A percentile compares a stretch with the other conserved stretches of the same genome.
phyloP scores from a whole-genome alignment of 2,113 vertebrate species.

The Pseudopipra pipra region DNA sequence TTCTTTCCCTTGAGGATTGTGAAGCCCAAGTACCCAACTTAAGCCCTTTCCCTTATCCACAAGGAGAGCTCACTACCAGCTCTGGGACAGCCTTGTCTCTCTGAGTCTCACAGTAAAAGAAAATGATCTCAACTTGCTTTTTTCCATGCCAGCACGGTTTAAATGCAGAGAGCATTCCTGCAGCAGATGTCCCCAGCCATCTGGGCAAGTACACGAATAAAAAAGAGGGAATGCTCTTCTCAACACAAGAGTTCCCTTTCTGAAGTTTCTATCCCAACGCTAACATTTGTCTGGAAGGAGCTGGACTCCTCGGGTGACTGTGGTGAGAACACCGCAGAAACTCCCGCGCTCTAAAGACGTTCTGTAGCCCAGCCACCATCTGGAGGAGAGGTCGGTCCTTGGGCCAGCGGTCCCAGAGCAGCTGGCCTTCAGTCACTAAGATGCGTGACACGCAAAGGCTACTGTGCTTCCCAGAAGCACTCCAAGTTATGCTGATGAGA shows the following conservation, averaged over 20 bases:
- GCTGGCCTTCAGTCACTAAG: neutral
- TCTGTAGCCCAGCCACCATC: neutral
- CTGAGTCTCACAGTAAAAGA: neutral
- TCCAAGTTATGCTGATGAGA: neutral
- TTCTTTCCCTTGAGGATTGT: neutral
- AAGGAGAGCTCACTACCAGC: neutral
- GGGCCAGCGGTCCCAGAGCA: neutral
- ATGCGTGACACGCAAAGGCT: rapidly evolving
- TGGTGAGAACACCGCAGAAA: neutral
- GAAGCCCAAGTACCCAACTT: neutral
- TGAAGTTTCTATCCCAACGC: neutral
- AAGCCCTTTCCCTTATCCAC: neutral
- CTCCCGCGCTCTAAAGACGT: neutral
- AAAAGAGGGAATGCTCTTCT: neutral
- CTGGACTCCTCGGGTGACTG: neutral
- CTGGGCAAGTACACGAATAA: neutral
- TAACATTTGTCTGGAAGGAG: neutral
- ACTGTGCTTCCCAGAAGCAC: neutral
- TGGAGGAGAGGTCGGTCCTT: neutral
- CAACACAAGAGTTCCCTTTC: neutral
- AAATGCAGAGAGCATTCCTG: neutral
- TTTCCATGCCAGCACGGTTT: neutral
- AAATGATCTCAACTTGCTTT: neutral
- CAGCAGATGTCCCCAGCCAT: neutral
- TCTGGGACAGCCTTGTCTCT: neutral